Conservation (phyloP, 2,888 invertebrate genomes). For the Scaeva pyrastri region DNA sequence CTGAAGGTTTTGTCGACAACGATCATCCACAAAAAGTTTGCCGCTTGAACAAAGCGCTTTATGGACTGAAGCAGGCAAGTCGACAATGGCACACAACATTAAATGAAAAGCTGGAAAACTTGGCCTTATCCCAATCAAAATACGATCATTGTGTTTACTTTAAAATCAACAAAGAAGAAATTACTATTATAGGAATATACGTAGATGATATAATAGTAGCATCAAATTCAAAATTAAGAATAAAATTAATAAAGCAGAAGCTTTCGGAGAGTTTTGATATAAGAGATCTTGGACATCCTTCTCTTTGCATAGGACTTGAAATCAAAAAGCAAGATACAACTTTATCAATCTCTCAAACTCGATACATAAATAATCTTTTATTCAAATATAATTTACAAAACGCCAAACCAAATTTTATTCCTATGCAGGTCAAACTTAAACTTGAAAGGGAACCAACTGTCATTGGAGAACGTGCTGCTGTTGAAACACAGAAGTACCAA, state of each 20-base stretch:
- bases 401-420: too few relatives aligned
- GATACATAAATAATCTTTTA: constrained; percentile 1
- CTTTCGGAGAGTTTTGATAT: constrained; percentile 1
- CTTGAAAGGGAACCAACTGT: too few relatives aligned
- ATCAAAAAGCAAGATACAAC: neutral
- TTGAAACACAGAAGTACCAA: neutral
- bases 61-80: neutral
- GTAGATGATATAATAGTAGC: neutral
- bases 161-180: constrained; percentile 5
- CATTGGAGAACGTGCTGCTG: neutral
- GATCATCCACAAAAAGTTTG: neutral
- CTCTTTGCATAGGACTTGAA: constrained; percentile 20
- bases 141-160: neutral
- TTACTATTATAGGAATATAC: neutral
- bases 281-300: constrained; percentile 34
- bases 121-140: neutral
- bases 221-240: neutral
- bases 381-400: too few relatives aligned
- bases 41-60: neutral
- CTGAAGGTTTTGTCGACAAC: neutral
- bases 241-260: neutral
- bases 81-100: neutral
- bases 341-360: constrained; percentile 4
- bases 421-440: too few relatives aligned
- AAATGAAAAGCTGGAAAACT: neutral